Conservation (phyloP, 2,888 invertebrate species). For the Lacanobia oleracea region DNA sequence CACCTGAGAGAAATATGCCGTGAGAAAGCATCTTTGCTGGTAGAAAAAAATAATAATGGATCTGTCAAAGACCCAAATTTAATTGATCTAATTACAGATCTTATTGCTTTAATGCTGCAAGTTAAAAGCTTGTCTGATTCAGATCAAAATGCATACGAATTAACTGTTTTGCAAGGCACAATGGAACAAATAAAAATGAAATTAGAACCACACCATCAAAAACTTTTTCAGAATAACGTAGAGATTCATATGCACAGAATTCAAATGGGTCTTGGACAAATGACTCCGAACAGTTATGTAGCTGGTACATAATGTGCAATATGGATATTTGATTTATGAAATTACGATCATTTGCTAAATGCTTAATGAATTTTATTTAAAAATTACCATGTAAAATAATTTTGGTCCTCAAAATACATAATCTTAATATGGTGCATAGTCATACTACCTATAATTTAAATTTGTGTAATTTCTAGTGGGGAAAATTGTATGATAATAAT, state of each 20-base stretch:
- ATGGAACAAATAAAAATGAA: slow-evolving; percentile 96
- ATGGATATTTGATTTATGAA: slow-evolving; percentile 34
- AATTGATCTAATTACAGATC: slow-evolving; percentile 95
- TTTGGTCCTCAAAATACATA: slow-evolving; percentile 27
- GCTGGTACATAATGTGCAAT: slow-evolving; percentile 72
- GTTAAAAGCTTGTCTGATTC: slow-evolving; percentile 94
- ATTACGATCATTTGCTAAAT: slow-evolving; percentile 33
- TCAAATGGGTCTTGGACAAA: slow-evolving; percentile 93
- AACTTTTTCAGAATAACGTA: slow-evolving; percentile 95
- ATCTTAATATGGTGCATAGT: slow-evolving; percentile 49
- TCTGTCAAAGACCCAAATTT: slow-evolving; percentile 92
- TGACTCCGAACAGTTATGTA: slow-evolving; percentile 77
- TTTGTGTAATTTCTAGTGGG: slow-evolving; percentile 41
- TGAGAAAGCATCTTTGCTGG: slow-evolving; percentile 95
- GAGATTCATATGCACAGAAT: slow-evolving; percentile 98
- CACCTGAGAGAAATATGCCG: slow-evolving; percentile 96
- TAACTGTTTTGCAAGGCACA: slow-evolving; percentile 97
- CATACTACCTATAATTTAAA: slow-evolving; percentile 39
- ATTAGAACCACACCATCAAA: slow-evolving; percentile 93
- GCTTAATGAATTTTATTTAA: slow-evolving; percentile 50
- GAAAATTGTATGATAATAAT: slow-evolving; percentile 53
- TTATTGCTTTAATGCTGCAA: slow-evolving; percentile 97
- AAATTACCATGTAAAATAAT: slow-evolving; percentile 37
- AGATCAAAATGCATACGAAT: slow-evolving; percentile 97
- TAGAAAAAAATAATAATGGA: slow-evolving; percentile 93